phyloP scores from a whole-genome alignment of 2,113 vertebrate species.

The Zapus hudsonius region DNA sequence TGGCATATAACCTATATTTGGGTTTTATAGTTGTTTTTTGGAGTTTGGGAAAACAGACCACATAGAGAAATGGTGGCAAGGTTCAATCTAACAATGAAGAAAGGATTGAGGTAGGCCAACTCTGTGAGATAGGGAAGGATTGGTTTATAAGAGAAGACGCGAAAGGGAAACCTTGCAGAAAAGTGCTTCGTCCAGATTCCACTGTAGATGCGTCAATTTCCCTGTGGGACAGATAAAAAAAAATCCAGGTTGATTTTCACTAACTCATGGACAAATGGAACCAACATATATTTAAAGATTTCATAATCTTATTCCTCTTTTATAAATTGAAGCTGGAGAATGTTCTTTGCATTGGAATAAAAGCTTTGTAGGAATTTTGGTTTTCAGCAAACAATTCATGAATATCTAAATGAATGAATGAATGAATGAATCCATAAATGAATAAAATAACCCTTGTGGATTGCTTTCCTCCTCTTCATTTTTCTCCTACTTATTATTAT shows the following conservation, averaged over 20 bases:
- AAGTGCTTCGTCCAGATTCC: background rate
- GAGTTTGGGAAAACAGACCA: constrained; percentile 34
- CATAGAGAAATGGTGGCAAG: background rate
- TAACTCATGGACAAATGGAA: background rate
- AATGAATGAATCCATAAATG: background rate
- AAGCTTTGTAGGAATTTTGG: background rate
- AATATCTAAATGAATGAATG: background rate
- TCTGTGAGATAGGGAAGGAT: background rate
- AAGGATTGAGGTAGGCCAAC: background rate
- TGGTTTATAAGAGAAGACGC: background rate
- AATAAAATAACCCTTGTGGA: constrained; percentile 52
- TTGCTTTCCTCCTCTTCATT: background rate
- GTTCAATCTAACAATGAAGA: background rate
- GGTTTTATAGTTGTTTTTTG: constrained; percentile 3
- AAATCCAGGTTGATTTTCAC: background rate
- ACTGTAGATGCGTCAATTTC: background rate
- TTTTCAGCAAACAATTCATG: background rate
- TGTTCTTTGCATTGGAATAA: background rate
- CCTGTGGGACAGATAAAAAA: background rate
- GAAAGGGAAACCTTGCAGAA: background rate
- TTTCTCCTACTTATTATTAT: background rate
- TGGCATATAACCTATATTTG: background rate
- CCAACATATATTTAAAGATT: background rate
- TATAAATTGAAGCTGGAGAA: constrained; percentile 8
- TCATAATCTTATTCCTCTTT: constrained; percentile 19